Evolutionary conservation across 2,888 invertebrate genomes (phyloP).

Genomic region (Dryobota labecula): DNA sequence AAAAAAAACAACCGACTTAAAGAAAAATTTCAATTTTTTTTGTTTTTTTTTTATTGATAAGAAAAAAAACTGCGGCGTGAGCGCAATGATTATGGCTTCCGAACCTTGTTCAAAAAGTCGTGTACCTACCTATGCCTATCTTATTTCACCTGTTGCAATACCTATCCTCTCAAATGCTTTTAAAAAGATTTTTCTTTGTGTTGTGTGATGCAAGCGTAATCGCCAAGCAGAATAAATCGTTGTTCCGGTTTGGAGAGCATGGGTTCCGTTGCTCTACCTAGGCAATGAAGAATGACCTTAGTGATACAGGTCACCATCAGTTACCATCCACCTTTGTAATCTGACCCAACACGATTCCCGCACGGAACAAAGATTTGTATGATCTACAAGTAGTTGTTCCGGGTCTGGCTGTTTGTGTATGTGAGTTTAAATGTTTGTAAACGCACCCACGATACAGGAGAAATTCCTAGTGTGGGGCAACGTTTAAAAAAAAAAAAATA

Average conservation of each 20-base stretch:
- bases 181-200: background rate
- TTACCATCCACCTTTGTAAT: background rate
- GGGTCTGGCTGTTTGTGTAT: too few species aligned
- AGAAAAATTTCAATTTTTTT: too few species aligned
- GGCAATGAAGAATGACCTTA: background rate
- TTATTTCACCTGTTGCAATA: background rate
- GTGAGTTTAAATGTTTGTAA: too few species aligned
- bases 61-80: background rate
- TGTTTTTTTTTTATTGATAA: background rate
- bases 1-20: too few species aligned
- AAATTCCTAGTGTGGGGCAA: too few species aligned
- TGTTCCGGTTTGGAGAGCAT: background rate
- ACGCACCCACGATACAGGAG: too few species aligned
- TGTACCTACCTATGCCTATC: background rate
- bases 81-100: background rate
- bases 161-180: background rate
- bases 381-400: too few species aligned
- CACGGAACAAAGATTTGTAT: too few species aligned
- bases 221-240: background rate
- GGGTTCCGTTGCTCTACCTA: background rate
- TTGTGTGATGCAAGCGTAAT: background rate
- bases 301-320: background rate
- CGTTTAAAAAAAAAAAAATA: too few species aligned
- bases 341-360: too few species aligned
- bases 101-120: background rate